Conservation (phyloP, 2,888 invertebrate species). For the Campoletis raptor region DNA sequence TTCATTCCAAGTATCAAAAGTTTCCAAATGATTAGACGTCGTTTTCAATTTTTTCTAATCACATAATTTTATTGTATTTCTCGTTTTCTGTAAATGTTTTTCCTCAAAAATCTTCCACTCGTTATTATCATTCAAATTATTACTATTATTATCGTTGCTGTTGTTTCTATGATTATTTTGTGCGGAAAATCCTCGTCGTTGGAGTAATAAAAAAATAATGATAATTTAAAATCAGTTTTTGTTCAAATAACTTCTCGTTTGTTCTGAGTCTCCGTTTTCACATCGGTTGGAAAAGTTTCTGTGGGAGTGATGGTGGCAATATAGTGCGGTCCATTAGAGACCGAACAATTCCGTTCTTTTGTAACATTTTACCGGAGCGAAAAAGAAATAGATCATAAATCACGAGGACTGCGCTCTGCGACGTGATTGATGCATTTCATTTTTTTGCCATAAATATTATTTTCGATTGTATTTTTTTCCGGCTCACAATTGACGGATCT, state of each 20-base stretch:
- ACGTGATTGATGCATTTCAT: slow-evolving; percentile 20
- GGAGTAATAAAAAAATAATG: not conserved
- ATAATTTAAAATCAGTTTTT: not conserved
- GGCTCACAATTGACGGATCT: not conserved
- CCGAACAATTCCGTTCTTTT: slow-evolving; percentile 10
- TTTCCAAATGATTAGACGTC: not conserved
- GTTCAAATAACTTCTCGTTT: not conserved
- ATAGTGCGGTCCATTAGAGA: slow-evolving; percentile 47
- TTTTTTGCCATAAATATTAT: not conserved
- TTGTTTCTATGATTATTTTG: not conserved
- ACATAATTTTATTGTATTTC: not conserved
- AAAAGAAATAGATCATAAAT: slow-evolving; percentile 30
- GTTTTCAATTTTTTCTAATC: not conserved
- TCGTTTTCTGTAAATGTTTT: not conserved
- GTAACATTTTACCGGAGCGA: slow-evolving; percentile 17
- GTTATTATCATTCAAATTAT: not conserved
- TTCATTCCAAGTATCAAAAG: not conserved
- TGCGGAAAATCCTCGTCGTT: not conserved
- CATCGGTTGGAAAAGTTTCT: slow-evolving; percentile 14
- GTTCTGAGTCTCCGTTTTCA: not conserved
- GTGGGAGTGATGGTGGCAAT: slow-evolving; percentile 14
- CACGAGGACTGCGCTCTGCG: slow-evolving; percentile 7
- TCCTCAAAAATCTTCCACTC: not conserved
- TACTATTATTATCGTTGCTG: not conserved
- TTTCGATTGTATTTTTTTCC: not conserved